Base-by-base conservation (phyloP, 2,888 invertebrate species). In the Sepioteuthis lessoniana region DNA sequence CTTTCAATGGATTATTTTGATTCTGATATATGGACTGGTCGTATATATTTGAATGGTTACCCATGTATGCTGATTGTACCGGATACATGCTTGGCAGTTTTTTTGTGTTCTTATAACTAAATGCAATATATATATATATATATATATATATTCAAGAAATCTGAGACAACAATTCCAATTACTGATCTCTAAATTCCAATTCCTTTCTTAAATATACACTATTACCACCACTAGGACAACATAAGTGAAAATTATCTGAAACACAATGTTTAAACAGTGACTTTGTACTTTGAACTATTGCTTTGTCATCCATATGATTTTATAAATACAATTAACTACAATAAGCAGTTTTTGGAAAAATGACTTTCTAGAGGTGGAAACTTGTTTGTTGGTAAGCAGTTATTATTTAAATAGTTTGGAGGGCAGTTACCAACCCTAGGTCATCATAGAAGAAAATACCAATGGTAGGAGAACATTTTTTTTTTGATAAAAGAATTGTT, bases 21-120 rank as follows among this genome's bases (percentile, higher is more conserved):
- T 47, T 92, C 42, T 42, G 47, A 92, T 92, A 92, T 8, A 92
- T 31, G n/a, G 92, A 21, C 28, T 92, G 92, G 31, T 92, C 47
- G 37, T 92, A 92, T 19, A 92, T 92, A 92, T 31, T n/a, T 19
- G 92, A 92, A 47, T 92, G 92, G 47, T 92, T 47, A 42, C 92
- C 92, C 92, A 92, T 92, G 47, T 92, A 92, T 0, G 47, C n/a
- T 92, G 92, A 28, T n/a, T 92, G 92, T 46, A 92, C 47, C 16
- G 92, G 92, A 47, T 92, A 92, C 92, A 92, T 92, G 47, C 19
- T 92, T 38, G 38, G 10, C 35, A 31, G 25, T 38, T 91, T 42
- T 37, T 28, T 2, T 92, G 21, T 16, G 16, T n/a, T 46, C 28
- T n/a, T 46, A 42, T 37, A 91, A 31, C 42, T 38, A 35, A 28